Conservation (phyloP, 2,888 invertebrate genomes). For the Aphelenchoides bicaudatus region DNA sequence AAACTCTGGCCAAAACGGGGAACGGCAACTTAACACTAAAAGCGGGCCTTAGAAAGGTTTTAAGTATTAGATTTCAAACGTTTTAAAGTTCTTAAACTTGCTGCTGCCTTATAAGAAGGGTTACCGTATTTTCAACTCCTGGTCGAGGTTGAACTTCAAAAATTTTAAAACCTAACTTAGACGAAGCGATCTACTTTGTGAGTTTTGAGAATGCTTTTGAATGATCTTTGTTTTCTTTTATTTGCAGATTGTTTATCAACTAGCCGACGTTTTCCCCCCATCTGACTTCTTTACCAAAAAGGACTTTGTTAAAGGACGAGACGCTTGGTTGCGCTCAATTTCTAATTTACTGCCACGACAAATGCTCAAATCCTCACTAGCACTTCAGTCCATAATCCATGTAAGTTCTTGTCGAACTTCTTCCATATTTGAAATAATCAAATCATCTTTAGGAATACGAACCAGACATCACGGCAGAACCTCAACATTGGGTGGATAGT, state of each 20-base stretch:
- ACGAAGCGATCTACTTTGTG: slow-evolving; percentile 90
- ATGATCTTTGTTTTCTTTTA: too few relatives aligned
- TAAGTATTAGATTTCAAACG: too few relatives aligned
- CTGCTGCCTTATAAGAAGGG: too few relatives aligned
- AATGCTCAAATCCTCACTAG: slow-evolving; percentile 66
- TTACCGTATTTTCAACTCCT: too few relatives aligned
- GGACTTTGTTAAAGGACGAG: slow-evolving; percentile 53
- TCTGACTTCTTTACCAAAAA: slow-evolving; percentile 55
- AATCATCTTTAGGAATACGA: slow-evolving; percentile 27
- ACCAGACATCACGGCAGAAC: slow-evolving; percentile 38
- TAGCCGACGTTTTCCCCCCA: slow-evolving; percentile 73
- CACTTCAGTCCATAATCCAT: slow-evolving; percentile 77
- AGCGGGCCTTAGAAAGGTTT: too few relatives aligned
- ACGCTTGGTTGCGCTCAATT: slow-evolving; percentile 51
- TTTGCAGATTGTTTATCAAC: slow-evolving; percentile 86
- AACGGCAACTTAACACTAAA: too few relatives aligned
- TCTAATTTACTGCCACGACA: slow-evolving; percentile 52
- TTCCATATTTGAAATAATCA: slow-evolving; percentile 61
- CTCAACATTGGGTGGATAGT: slow-evolving; percentile 50
- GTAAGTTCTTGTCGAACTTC: too few relatives aligned
- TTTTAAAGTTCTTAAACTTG: too few relatives aligned
- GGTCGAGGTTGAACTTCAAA: too few relatives aligned
- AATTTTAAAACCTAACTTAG: too few relatives aligned
- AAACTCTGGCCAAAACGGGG: too few relatives aligned
- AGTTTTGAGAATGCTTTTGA: too few relatives aligned